These are phyloP conservation scores for Myodes glareolus DNA, from an alignment of 2,113 vertebrate genomes.

Conservation along the genomic window DNA sequence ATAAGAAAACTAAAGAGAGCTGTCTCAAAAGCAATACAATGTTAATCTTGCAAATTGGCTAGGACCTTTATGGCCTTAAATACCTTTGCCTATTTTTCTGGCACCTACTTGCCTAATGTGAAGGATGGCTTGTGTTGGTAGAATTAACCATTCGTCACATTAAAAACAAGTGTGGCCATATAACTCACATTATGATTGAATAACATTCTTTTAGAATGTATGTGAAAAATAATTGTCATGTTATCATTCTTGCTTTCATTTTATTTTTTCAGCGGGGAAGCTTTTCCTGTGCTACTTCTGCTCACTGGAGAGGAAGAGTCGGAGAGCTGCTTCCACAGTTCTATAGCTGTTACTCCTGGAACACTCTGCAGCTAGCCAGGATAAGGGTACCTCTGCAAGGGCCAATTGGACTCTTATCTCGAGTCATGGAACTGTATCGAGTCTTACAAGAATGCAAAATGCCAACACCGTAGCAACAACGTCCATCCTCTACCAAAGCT, in stretches of 20 bases:
- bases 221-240: not conserved
- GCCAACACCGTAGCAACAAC: not conserved
- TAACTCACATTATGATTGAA: not conserved
- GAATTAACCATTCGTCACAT: not conserved
- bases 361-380: not conserved
- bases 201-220: not conserved
- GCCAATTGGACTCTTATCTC: not conserved
- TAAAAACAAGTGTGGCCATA: not conserved
- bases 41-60: slow-evolving; percentile 14
- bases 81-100: not conserved
- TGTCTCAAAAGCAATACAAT: not conserved
- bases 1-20: not conserved
- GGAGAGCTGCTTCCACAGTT: not conserved
- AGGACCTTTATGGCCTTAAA: not conserved
- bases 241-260: not conserved
- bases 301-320: not conserved
- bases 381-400: not conserved
- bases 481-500: not conserved
- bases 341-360: not conserved
- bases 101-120: not conserved
- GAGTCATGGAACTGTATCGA: not conserved
- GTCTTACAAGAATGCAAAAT: slow-evolving; percentile 15
- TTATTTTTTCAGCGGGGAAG: not conserved
- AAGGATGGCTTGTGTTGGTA: not conserved
- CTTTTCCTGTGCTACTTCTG: not conserved